phyloP scores from a whole-genome alignment of 2,113 vertebrate species.

The Hypanus sabinus region DNA sequence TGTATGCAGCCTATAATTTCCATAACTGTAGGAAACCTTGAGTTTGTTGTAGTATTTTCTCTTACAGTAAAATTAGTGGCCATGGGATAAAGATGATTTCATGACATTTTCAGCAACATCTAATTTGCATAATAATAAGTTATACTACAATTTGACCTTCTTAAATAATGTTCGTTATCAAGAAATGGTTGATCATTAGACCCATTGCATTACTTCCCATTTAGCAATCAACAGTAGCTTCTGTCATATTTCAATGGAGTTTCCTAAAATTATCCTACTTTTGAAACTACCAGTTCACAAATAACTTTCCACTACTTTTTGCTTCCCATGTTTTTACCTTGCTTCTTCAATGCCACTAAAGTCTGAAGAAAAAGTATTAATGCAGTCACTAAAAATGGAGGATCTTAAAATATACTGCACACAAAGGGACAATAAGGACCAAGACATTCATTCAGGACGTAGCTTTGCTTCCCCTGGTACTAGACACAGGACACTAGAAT shows the following conservation, averaged over 20 bases:
- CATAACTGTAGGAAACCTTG: neutral
- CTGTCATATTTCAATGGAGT: neutral
- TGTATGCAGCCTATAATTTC: conserved; percentile 17
- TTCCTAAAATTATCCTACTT: neutral
- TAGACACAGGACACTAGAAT: no score
- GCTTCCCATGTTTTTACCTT: neutral
- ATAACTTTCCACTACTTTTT: neutral
- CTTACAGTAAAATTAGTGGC: neutral
- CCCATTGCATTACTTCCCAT: neutral
- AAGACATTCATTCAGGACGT: neutral
- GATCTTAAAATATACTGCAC: neutral
- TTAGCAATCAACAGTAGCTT: neutral
- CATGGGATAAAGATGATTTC: conserved; percentile 11
- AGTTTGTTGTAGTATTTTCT: neutral
- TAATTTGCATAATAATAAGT: conserved; percentile 21
- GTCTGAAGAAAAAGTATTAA: neutral
- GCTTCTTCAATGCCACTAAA: neutral
- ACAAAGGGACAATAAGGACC: neutral
- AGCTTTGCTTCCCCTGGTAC: neutral
- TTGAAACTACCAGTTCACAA: neutral
- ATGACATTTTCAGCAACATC: neutral
- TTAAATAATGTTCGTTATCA: neutral
- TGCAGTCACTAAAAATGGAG: neutral
- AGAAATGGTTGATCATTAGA: neutral
- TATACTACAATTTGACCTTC: conserved; percentile 2